Conservation (phyloP, 2,888 invertebrate genomes). For the Coleophora deauratella region DNA sequence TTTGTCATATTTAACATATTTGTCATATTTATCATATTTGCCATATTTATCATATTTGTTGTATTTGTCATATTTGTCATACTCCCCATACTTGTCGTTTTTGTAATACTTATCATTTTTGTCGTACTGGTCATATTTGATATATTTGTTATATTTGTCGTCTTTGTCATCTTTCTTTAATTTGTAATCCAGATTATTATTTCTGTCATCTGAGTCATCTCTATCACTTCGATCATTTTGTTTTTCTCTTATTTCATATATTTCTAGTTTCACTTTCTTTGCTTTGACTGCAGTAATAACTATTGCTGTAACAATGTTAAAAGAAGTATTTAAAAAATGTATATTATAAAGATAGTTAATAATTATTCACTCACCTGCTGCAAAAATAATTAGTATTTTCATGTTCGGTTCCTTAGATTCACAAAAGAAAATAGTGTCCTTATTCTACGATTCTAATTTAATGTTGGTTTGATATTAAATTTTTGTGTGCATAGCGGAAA, state of each 20-base stretch:
- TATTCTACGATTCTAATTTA: conserved; percentile 35
- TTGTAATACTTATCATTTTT: not conserved
- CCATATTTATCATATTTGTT: not conserved
- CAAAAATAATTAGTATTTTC: conserved; percentile 10
- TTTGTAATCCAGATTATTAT: too few species aligned
- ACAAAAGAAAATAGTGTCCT: conserved; percentile 18
- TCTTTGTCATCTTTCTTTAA: too few species aligned
- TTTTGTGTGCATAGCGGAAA: conserved; percentile 33
- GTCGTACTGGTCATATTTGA: too few species aligned
- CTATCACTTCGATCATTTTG: conserved; percentile 1
- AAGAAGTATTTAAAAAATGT: conserved; percentile 1
- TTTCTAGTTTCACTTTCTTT: conserved; percentile 8
- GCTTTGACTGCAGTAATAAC: conserved; percentile 2
- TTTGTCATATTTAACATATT: conserved; percentile 15
- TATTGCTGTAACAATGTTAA: not conserved
- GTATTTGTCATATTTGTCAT: not conserved
- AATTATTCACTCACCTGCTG: conserved; percentile 18
- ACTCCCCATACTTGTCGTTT: not conserved
- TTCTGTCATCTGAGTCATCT: not conserved
- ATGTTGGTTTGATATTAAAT: conserved; percentile 26
- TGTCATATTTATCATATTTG: not conserved
- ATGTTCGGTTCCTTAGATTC: not conserved
- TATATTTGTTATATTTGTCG: not conserved
- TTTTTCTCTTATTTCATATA: conserved; percentile 15
- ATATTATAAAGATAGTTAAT: conserved; percentile 7